Base-by-base conservation (phyloP, 2,888 invertebrate species). In the Halictus ligatus region DNA sequence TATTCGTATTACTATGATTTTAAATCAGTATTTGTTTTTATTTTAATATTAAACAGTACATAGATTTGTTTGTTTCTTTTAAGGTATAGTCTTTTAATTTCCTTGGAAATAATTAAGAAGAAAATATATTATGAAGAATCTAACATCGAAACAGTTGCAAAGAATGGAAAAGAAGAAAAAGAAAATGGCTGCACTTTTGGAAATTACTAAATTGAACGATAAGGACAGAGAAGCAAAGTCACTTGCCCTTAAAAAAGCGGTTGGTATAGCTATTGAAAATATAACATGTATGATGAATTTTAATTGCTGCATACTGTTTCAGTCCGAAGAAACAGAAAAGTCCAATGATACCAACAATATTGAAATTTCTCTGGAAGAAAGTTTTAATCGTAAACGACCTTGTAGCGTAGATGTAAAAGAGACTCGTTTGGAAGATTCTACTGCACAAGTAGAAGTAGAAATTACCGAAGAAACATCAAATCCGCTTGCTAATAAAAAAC, bases 91-190 rank as follows among this genome's bases (percentile, higher is more conserved):
- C 88, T 64, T 25, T 75, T 74, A 75, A 73, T 84, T 46, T n/a
- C 46, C 8, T 71, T 58, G 50, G 73, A 82, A 81, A 13, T 67
- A 82, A 35, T 12, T 40, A 80, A 18, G 21, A 25, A 69, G 77
- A 78, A 60, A 64, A 25, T 69, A 78, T 79, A 92, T 78, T 58
- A 96, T 96, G 96, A 95, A 95, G 92, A 93, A 94, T 76, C 91
- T 94, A 74, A 95, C 95, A 58, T 91, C 95, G 50, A 97, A 96
- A 92, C 95, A 96, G 91, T 94, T 95, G 83, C 95, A 95, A 90
- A 96, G 97, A 85, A 94, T 96, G 83, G 96, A 97, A 91, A 97
- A 96, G 87, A 97, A 97, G 92, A 96, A 96, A 92, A 96, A 96
- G 93, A 97, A 97, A 95, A 95, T 97, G 93, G 96, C 96, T 8